A percentile compares a stretch with the other conserved stretches of the same genome.
Evolutionary conservation across 2,888 invertebrate genomes (phyloP).

Genomic region (Brachypalpus laphriformis): DNA sequence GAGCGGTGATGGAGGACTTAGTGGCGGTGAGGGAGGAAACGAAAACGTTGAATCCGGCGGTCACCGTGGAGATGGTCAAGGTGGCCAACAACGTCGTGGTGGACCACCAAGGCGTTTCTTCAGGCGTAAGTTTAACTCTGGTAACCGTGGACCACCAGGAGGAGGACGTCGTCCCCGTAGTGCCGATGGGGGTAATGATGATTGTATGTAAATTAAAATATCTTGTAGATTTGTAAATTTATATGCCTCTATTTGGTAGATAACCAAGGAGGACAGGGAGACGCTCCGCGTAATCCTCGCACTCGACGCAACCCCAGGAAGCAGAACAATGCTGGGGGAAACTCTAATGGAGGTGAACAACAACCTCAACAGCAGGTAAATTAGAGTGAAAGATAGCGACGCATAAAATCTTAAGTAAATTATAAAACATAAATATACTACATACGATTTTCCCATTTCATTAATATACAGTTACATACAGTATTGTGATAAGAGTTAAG

Average conservation of each 20-base stretch:
- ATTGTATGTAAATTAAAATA: conserved; percentile 40
- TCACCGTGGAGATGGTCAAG: conserved; percentile 79
- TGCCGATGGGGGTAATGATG: conserved; percentile 78
- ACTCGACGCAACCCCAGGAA: conserved; percentile 81
- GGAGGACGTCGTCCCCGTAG: conserved; percentile 77
- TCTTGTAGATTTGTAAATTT: neutral
- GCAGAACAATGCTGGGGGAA: conserved; percentile 77
- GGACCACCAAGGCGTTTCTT: conserved; percentile 86
- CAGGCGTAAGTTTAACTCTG: conserved; percentile 87
- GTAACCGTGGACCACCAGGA: conserved; percentile 77
- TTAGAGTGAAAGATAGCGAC: conserved; percentile 76
- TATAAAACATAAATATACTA: conserved; percentile 41
- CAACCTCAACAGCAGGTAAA: conserved; percentile 81
- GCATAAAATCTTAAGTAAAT: conserved; percentile 27
- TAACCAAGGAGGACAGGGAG: conserved; percentile 77
- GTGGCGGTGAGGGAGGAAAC: conserved; percentile 78
- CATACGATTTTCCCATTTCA: conserved; percentile 40
- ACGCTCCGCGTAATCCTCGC: conserved; percentile 84
- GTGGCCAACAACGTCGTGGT: conserved; percentile 83
- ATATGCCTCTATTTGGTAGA: conserved; percentile 49
- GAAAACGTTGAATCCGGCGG: conserved; percentile 84
- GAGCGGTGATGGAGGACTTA: conserved; percentile 79
- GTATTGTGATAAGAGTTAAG: conserved; percentile 22
- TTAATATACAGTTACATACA: conserved; percentile 14
- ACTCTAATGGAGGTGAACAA: conserved; percentile 80